Conservation (phyloP, 2,888 invertebrate genomes). For the Phoenoteleia sp. region DNA sequence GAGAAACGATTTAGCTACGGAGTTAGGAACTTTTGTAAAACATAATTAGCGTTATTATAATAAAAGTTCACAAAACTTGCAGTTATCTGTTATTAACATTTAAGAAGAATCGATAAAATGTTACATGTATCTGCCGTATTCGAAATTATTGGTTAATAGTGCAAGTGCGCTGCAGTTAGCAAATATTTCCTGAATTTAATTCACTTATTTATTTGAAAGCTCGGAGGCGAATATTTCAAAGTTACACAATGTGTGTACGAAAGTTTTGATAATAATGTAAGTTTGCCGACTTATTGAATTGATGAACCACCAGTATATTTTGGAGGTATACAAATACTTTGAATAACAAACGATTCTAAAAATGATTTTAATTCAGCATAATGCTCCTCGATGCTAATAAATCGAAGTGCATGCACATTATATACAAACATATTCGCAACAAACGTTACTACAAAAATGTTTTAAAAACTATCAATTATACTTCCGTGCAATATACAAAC, state of each 20-base stretch:
- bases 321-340: neutral
- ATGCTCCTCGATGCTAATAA: neutral
- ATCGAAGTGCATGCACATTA: neutral
- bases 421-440: neutral
- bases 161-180: neutral
- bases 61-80: too few species aligned
- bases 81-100: too few species aligned
- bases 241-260: neutral
- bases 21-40: neutral
- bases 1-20: neutral
- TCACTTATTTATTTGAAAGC: constrained; percentile 2
- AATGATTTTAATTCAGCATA: neutral
- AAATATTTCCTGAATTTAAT: neutral
- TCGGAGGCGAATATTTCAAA: neutral
- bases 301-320: neutral
- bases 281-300: neutral
- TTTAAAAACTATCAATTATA: neutral
- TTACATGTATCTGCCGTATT: too few species aligned
- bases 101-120: too few species aligned
- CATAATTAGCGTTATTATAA: neutral
- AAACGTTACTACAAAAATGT: neutral
- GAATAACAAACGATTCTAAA: neutral
- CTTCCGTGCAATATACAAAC: neutral
- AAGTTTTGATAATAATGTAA: constrained; percentile 1
- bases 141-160: neutral